Evolutionary conservation across 2,888 invertebrate genomes (phyloP).

Genomic region (Linnaemya vulpina): DNA sequence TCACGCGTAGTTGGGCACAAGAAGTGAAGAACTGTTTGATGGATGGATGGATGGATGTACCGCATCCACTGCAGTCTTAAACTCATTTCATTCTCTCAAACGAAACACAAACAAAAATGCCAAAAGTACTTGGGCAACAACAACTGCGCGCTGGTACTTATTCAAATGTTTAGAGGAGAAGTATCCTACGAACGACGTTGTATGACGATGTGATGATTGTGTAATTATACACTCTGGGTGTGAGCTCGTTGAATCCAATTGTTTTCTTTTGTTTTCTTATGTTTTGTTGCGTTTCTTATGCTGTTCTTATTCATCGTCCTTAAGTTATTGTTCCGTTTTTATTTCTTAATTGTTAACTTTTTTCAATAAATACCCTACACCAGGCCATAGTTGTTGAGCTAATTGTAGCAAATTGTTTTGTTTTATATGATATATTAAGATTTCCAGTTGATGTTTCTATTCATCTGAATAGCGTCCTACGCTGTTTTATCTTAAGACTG

Average conservation of each 20-base stretch:
- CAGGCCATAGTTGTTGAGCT: no score
- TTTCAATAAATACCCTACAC: constrained; percentile 15
- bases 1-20: constrained; percentile 47
- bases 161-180: constrained; percentile 29
- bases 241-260: constrained; percentile 70
- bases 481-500: no score
- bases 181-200: constrained; percentile 51
- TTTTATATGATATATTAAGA: no score
- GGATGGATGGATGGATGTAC: neutral
- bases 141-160: neutral
- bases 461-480: no score
- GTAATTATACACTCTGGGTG: constrained; percentile 74
- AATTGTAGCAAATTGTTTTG: no score
- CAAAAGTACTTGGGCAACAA: constrained; percentile 43
- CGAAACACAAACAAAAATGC: neutral
- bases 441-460: no score
- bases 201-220: constrained; percentile 67
- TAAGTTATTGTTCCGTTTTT: constrained; percentile 32
- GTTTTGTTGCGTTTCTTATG: neutral
- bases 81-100: constrained; percentile 36
- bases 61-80: constrained; percentile 48
- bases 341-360: constrained; percentile 20
- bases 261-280: constrained; percentile 59
- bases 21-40: neutral
- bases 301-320: constrained; percentile 22